A percentile compares a stretch with the other conserved stretches of the same genome.
phyloP scores from a whole-genome alignment of 1,140 invertebrate genomes.

The Nilaparvata lugens region DNA sequence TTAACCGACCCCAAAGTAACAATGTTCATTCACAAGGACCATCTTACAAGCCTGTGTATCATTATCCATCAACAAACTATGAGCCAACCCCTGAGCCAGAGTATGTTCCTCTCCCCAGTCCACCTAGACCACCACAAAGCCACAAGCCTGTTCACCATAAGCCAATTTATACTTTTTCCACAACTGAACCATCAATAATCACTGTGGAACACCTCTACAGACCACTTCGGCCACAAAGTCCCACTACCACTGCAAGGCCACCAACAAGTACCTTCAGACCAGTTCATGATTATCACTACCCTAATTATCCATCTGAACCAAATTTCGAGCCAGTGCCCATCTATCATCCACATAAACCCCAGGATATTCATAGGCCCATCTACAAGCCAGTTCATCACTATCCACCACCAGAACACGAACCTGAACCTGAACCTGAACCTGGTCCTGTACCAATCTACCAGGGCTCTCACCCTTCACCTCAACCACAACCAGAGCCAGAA shows the following conservation, averaged over 20 bases:
- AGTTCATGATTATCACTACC: no score
- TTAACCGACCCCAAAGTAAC: not conserved
- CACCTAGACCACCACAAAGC: no score
- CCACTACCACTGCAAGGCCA: no score
- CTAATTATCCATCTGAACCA: no score
- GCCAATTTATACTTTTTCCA: no score
- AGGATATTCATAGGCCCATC: not conserved
- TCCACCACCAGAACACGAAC: not conserved
- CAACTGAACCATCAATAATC: no score
- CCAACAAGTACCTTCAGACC: no score
- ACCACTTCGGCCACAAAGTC: no score
- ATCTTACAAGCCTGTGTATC: not conserved
- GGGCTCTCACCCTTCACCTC: not conserved
- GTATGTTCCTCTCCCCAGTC: not conserved
- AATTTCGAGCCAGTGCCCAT: not conserved
- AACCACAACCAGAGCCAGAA: not conserved
- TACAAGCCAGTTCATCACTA: not conserved
- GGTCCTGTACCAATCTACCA: not conserved
- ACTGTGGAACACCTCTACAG: no score
- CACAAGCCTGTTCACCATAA: no score
- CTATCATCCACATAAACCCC: not conserved
- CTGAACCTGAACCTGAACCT: constrained; percentile 1
- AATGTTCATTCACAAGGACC: constrained; percentile 1
- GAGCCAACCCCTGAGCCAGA: not conserved
- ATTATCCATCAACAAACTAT: not conserved